Evolutionary conservation across 1,140 invertebrate species (phyloP).

Genomic region (Steinernema feltiae): DNA sequence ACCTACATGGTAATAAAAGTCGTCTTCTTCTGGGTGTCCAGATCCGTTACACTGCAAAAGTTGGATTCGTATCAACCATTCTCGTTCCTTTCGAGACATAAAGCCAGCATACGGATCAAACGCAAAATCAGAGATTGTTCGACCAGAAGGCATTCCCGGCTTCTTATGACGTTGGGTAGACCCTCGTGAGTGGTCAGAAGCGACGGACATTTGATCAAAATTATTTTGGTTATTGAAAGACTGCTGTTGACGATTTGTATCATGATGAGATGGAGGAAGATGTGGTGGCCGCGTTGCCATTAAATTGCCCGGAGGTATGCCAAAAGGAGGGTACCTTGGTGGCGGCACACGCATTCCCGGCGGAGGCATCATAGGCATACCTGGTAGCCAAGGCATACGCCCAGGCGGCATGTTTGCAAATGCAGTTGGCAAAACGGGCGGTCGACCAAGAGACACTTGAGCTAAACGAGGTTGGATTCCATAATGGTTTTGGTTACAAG

Average conservation of each 20-base stretch:
- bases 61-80: slow-evolving; percentile 57
- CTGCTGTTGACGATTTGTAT: neutral
- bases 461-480: neutral
- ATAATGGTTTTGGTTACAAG: neutral
- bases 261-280: slow-evolving; percentile 4
- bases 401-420: neutral
- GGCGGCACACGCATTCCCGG: slow-evolving; percentile 11
- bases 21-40: slow-evolving; percentile 51
- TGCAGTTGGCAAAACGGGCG: slow-evolving; percentile 10
- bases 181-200: neutral
- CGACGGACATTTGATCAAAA: neutral
- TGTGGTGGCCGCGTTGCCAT: neutral
- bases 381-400: neutral
- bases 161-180: neutral
- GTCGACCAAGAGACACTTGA: neutral
- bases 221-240: neutral
- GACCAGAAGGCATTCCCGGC: slow-evolving; percentile 39
- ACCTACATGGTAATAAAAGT: slow-evolving; percentile 53
- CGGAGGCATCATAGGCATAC: neutral
- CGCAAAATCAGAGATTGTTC: slow-evolving; percentile 51
- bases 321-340: slow-evolving; percentile 1
- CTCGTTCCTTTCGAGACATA: slow-evolving; percentile 55
- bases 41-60: slow-evolving; percentile 51
- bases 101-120: slow-evolving; percentile 56
- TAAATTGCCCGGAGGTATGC: slow-evolving; percentile 13